Conservation (phyloP, 1,140 invertebrate genomes). For the Acromyrmex heyeri region DNA sequence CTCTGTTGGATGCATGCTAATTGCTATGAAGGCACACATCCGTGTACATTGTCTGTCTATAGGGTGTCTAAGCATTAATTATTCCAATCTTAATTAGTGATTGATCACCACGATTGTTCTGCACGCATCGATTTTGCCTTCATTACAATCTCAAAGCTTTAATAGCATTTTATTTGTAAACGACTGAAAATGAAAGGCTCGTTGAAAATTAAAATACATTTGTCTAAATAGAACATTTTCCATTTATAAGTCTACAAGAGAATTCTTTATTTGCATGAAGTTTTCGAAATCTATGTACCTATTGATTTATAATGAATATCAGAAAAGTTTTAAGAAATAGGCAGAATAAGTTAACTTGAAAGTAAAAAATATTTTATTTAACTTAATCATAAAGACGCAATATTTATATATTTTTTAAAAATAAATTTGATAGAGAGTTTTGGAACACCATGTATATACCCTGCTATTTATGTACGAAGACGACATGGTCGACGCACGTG, state of each 20-base stretch:
- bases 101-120: background rate
- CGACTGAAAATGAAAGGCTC: background rate
- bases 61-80: slow-evolving; percentile 27
- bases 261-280: background rate
- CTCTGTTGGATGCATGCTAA: slow-evolving; percentile 79
- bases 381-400: background rate
- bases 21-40: slow-evolving; percentile 73
- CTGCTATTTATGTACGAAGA: slow-evolving; percentile 4
- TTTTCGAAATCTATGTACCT: background rate
- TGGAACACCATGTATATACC: slow-evolving; percentile 9
- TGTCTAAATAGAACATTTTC: background rate
- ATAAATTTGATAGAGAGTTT: background rate
- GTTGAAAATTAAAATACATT: background rate
- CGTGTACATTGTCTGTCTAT: slow-evolving; percentile 39
- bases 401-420: background rate
- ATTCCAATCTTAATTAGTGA: slow-evolving; percentile 17
- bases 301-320: background rate
- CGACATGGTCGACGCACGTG: slow-evolving; percentile 9
- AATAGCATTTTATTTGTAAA: too few species aligned
- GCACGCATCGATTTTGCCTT: background rate
- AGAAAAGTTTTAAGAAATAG: background rate
- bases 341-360: background rate
- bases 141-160: background rate
- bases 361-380: background rate
- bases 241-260: background rate